Evolutionary conservation across 2,797 vertebrate genomes (phyloP).

Genomic region (Danio albolineatus): DNA sequence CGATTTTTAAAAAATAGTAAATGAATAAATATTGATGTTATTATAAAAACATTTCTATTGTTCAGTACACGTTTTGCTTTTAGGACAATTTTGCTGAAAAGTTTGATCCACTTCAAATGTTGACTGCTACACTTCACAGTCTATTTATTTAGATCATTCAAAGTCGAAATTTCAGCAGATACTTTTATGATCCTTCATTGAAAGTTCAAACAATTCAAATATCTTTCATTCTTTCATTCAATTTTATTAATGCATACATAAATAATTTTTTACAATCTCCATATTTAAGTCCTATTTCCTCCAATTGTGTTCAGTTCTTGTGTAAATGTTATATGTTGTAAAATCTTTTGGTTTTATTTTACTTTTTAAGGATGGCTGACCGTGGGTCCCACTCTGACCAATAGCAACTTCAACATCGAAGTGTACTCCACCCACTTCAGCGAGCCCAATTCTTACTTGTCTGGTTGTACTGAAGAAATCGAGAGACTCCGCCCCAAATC

Average conservation of each 20-base stretch:
- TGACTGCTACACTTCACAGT: background rate
- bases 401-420: constrained; percentile 98
- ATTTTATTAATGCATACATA: too few species aligned
- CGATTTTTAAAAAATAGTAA: too few species aligned
- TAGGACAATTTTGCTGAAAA: too few species aligned
- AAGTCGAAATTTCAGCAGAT: background rate
- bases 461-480: constrained; percentile 96
- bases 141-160: background rate
- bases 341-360: background rate
- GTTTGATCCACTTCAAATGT: background rate
- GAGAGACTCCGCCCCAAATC: constrained; percentile 97
- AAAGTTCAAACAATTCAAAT: too few species aligned
- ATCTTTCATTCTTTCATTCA: too few species aligned
- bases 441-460: constrained; percentile 85
- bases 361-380: constrained; percentile 90
- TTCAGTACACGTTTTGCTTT: too few species aligned
- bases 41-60: too few species aligned
- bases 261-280: too few species aligned
- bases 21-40: too few species aligned
- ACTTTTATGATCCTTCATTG: background rate
- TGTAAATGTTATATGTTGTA: background rate
- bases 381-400: constrained; percentile 95
- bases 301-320: too few species aligned
- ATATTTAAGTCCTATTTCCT: too few species aligned
- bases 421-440: constrained; percentile 88